phyloP scores from a whole-genome alignment of 1,140 invertebrate genomes.

The Saccostrea echinata region DNA sequence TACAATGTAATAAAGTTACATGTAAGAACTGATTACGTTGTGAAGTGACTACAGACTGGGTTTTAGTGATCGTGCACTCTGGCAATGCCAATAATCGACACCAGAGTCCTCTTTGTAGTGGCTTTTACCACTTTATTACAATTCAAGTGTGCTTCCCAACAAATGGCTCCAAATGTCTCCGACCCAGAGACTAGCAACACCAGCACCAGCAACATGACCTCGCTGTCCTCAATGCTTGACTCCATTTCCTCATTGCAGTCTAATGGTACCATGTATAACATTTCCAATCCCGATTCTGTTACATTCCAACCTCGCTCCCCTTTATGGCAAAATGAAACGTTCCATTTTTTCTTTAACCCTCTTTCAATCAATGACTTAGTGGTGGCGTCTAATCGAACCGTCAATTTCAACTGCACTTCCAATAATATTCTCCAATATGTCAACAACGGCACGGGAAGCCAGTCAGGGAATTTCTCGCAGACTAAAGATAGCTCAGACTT shows the following conservation, averaged over 20 bases:
- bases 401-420: slow-evolving; percentile 70
- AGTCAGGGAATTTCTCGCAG: slow-evolving; percentile 46
- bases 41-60: not conserved
- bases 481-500: slow-evolving; percentile 48
- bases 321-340: slow-evolving; percentile 61
- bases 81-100: slow-evolving; percentile 22
- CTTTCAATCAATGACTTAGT: slow-evolving; percentile 67
- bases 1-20: not conserved
- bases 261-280: slow-evolving; percentile 7
- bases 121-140: slow-evolving; percentile 13
- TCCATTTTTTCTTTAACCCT: slow-evolving; percentile 71
- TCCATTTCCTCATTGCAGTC: not conserved
- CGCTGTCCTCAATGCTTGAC: not conserved
- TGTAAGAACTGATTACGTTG: not conserved
- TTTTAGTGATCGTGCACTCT: slow-evolving; percentile 7
- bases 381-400: slow-evolving; percentile 65
- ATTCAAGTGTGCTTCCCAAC: slow-evolving; percentile 27
- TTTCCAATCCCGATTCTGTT: slow-evolving; percentile 1
- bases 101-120: slow-evolving; percentile 23
- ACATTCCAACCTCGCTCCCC: slow-evolving; percentile 48
- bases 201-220: slow-evolving; percentile 1
- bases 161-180: slow-evolving; percentile 28
- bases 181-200: not conserved
- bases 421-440: slow-evolving; percentile 52
- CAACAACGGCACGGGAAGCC: slow-evolving; percentile 56